Percentiles rank a stretch among this genome's conserved stretches.
phyloP scores from a whole-genome alignment of 2,888 invertebrate genomes.

The Pandemis cinnamomeana region DNA sequence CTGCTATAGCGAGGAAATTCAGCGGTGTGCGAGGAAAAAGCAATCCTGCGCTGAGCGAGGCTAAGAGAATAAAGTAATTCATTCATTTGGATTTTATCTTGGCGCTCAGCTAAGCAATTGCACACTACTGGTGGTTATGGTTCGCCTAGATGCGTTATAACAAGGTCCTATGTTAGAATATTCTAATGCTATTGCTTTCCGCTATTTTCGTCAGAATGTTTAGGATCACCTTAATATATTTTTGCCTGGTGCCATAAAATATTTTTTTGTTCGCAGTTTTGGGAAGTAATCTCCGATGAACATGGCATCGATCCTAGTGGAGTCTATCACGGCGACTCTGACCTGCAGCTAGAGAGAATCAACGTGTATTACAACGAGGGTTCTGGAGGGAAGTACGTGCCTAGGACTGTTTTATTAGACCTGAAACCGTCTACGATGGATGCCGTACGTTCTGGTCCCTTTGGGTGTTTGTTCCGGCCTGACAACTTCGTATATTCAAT shows the following conservation, averaged over 20 bases:
- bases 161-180: too few species aligned
- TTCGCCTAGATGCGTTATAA: too few species aligned
- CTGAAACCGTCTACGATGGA: slow-evolving; percentile 88
- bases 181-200: too few species aligned
- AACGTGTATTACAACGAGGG: slow-evolving; percentile 92
- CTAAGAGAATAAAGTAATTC: too few species aligned
- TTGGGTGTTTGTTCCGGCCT: slow-evolving; percentile 93
- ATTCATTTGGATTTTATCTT: too few species aligned
- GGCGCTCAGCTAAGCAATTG: too few species aligned
- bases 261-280: slow-evolving; percentile 78
- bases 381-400: slow-evolving; percentile 78
- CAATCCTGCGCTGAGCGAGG: too few species aligned
- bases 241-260: background rate
- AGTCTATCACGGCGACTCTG: slow-evolving; percentile 87
- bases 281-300: slow-evolving; percentile 92
- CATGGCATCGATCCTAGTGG: slow-evolving; percentile 90
- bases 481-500: slow-evolving; percentile 92
- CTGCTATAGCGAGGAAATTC: too few species aligned
- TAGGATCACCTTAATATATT: too few species aligned
- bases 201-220: background rate
- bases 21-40: too few species aligned
- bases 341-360: slow-evolving; percentile 89
- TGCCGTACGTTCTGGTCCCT: slow-evolving; percentile 93
- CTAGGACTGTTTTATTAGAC: slow-evolving; percentile 74
- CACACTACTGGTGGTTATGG: too few species aligned